Conservation (phyloP, 2,797 vertebrate genomes). For the Melanotaenia nigrans region DNA sequence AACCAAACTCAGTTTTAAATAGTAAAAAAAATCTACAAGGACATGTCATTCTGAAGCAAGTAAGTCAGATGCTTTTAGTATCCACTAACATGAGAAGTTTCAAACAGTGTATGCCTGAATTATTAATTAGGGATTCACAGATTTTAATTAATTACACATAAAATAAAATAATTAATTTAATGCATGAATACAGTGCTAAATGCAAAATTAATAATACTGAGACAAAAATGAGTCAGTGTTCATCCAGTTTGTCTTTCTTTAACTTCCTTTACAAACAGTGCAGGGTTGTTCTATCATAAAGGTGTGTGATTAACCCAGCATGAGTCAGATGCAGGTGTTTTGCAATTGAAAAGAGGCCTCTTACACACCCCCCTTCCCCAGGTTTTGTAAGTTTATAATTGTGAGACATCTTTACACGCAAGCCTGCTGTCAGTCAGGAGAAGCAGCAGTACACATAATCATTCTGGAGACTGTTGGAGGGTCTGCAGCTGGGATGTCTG, state of each 20-base stretch:
- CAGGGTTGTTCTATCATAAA: conserved; percentile 41
- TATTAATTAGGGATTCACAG: not conserved
- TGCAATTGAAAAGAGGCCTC: conserved; percentile 75
- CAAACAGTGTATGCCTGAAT: not conserved
- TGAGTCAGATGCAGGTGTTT: conserved; percentile 84
- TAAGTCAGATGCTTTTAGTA: too few species aligned
- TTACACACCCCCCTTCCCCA: conserved; percentile 66
- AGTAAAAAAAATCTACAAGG: not conserved
- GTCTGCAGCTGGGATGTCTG: conserved; percentile 56
- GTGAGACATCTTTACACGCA: conserved; percentile 79
- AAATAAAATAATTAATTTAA: not conserved
- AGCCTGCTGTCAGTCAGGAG: conserved; percentile 63
- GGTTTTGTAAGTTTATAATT: conserved; percentile 68
- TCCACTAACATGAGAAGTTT: not conserved
- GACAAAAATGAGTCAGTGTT: not conserved
- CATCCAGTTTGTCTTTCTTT: conserved; percentile 26
- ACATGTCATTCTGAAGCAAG: not conserved
- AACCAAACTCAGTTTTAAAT: not conserved
- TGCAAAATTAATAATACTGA: not conserved
- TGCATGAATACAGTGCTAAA: not conserved
- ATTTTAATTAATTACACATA: not conserved
- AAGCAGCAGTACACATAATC: conserved; percentile 39
- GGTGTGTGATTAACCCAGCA: conserved; percentile 73
- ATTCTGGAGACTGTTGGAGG: conserved; percentile 43
- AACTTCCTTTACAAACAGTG: conserved; percentile 23